Evolutionary conservation across 2,888 invertebrate species (phyloP).

Genomic region (Aethes cnicana): DNA sequence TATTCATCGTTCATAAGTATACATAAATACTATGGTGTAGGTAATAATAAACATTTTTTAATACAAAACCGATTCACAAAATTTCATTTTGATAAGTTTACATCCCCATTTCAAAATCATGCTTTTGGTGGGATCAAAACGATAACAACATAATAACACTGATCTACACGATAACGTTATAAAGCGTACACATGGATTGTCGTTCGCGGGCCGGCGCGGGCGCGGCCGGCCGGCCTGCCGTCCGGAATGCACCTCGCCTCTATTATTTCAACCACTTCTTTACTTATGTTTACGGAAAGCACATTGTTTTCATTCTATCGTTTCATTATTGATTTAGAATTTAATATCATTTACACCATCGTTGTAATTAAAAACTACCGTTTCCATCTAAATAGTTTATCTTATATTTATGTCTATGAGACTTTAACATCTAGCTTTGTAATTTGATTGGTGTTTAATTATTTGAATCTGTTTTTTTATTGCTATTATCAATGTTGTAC

Average conservation of each 20-base stretch:
- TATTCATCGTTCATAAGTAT: constrained; percentile 50
- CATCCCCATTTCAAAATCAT: constrained; percentile 29
- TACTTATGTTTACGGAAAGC: constrained; percentile 30
- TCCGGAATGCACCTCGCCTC: constrained; percentile 12
- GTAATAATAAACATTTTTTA: constrained; percentile 43
- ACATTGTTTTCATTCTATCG: constrained; percentile 27
- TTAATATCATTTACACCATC: constrained; percentile 35
- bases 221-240: constrained; percentile 3
- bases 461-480: constrained; percentile 14
- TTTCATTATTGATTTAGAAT: constrained; percentile 32
- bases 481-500: constrained; percentile 15
- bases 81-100: constrained; percentile 35
- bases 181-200: constrained; percentile 31
- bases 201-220: constrained; percentile 19
- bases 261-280: constrained; percentile 18
- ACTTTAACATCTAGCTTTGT: constrained; percentile 26
- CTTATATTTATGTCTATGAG: constrained; percentile 20
- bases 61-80: constrained; percentile 40
- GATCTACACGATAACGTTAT: constrained; percentile 28
- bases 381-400: constrained; percentile 25
- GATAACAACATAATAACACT: constrained; percentile 10
- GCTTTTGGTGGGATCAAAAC: constrained; percentile 8
- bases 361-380: constrained; percentile 39
- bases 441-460: constrained; percentile 20
- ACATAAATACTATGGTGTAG: constrained; percentile 48